phyloP scores from a whole-genome alignment of 2,888 invertebrate genomes.

The Agrotis segetum region DNA sequence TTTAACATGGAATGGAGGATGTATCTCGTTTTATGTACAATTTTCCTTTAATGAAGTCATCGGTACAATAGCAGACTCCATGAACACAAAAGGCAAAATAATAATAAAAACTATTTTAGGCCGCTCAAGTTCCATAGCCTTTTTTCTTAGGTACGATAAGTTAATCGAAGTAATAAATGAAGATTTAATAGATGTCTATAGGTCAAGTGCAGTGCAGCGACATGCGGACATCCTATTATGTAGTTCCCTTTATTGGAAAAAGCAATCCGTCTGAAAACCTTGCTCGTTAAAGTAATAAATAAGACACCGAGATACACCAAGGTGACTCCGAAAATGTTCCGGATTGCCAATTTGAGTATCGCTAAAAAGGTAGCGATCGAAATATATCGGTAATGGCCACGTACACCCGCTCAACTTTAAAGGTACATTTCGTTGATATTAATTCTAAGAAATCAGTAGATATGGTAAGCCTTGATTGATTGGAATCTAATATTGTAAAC shows the following conservation, averaged over 20 bases:
- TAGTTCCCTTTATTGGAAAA: slow-evolving; percentile 38
- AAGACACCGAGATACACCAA: slow-evolving; percentile 45
- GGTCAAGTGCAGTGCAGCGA: slow-evolving; percentile 1
- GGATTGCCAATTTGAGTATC: slow-evolving; percentile 51
- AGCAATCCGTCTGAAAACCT: slow-evolving; percentile 46
- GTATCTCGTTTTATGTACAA: slow-evolving; percentile 11
- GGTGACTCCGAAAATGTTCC: slow-evolving; percentile 57
- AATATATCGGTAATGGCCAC: slow-evolving; percentile 31
- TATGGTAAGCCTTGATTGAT: slow-evolving; percentile 42
- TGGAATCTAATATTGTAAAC: slow-evolving; percentile 29
- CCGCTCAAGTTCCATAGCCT: neutral
- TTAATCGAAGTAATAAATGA: slow-evolving; percentile 8
- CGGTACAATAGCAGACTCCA: slow-evolving; percentile 32
- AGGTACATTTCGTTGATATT: slow-evolving; percentile 16
- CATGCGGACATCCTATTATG: slow-evolving; percentile 29
- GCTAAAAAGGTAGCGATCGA: slow-evolving; percentile 46
- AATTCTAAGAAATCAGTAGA: slow-evolving; percentile 34
- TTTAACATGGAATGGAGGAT: slow-evolving; percentile 27
- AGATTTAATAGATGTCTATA: slow-evolving; percentile 2
- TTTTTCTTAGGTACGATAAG: neutral
- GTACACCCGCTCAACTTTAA: neutral
- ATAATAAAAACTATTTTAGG: slow-evolving; percentile 7
- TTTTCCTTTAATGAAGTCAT: slow-evolving; percentile 53
- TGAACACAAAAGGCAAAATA: slow-evolving; percentile 11
- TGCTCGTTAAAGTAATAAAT: slow-evolving; percentile 50